Percentiles rank a stretch among this genome's conserved stretches.
Conservation (phyloP, 2,797 vertebrate genomes). For the Gambusia yucatana region DNA sequence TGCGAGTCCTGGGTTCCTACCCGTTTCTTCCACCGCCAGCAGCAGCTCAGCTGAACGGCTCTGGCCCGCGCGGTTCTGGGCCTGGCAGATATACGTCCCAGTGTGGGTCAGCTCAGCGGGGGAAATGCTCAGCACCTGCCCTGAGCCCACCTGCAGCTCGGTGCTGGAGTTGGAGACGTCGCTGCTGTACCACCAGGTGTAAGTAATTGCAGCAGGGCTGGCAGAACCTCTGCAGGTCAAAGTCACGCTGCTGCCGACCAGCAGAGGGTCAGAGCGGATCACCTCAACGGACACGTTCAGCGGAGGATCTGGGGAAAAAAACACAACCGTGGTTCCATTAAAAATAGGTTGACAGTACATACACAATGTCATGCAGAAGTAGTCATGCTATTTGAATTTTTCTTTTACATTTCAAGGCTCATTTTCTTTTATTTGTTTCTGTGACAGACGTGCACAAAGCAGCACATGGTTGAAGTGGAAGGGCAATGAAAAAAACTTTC, state of each 20-base stretch:
- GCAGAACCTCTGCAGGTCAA: slow-evolving; percentile 58
- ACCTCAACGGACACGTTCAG: slow-evolving; percentile 41
- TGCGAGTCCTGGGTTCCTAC: slow-evolving; percentile 9
- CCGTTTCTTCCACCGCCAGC: slow-evolving; percentile 3
- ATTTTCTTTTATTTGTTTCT: background rate
- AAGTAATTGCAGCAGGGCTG: slow-evolving; percentile 44
- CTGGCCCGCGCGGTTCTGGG: slow-evolving; percentile 36
- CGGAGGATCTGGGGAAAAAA: slow-evolving; percentile 38
- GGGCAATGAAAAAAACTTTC: background rate
- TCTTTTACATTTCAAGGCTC: background rate
- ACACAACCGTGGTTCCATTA: background rate
- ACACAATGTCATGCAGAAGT: background rate
- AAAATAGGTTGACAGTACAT: background rate
- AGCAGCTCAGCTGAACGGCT: slow-evolving; percentile 35
- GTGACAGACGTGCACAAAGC: background rate
- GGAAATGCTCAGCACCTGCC: slow-evolving; percentile 32
- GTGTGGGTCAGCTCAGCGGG: slow-evolving; percentile 16
- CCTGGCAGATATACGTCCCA: slow-evolving; percentile 49
- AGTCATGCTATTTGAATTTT: background rate
- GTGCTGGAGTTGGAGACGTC: background rate
- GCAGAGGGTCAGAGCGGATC: slow-evolving; percentile 9
- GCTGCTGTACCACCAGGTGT: slow-evolving; percentile 52
- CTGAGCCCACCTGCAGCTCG: slow-evolving; percentile 37
- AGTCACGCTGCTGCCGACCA: slow-evolving; percentile 32
- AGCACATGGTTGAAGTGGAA: background rate